Conservation (phyloP, 2,888 invertebrate species). For the Rosalia funebris region DNA sequence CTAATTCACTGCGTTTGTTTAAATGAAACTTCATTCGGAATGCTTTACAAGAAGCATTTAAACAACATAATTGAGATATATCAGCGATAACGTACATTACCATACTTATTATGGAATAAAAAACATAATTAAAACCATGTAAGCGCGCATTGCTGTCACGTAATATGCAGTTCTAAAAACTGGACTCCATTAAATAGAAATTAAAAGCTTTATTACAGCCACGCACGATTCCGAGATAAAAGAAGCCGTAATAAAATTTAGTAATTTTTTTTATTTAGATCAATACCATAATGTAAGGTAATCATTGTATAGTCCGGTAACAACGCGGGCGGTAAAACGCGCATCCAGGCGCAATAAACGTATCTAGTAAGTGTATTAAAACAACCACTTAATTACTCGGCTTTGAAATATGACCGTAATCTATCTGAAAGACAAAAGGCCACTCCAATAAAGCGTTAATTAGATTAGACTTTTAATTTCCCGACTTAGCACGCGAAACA, state of each 20-base stretch:
- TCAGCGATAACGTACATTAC: background rate
- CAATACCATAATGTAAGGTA: slow-evolving; percentile 16
- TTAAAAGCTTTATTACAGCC: slow-evolving; percentile 21
- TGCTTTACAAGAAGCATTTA: too few species aligned
- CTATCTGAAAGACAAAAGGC: slow-evolving; percentile 51
- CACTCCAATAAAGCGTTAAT: slow-evolving; percentile 59
- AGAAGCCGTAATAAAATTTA: slow-evolving; percentile 18
- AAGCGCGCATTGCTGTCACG: background rate
- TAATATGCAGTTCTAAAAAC: slow-evolving; percentile 17
- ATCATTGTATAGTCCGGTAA: too few species aligned
- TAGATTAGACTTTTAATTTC: slow-evolving; percentile 57
- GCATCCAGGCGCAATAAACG: slow-evolving; percentile 30
- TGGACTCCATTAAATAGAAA: slow-evolving; percentile 12
- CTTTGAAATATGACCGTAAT: slow-evolving; percentile 51
- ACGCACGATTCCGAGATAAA: slow-evolving; percentile 24
- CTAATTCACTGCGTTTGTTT: too few species aligned
- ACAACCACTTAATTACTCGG: slow-evolving; percentile 51
- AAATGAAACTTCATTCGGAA: too few species aligned
- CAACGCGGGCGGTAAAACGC: too few species aligned
- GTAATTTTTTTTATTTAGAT: slow-evolving; percentile 24
- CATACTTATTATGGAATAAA: background rate
- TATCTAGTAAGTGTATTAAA: slow-evolving; percentile 42
- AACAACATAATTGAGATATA: background rate
- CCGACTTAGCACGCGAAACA: slow-evolving; percentile 51
- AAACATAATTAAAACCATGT: background rate